Base-by-base conservation (phyloP, 2,797 vertebrate species). In the Zenarchopterus dispar region DNA sequence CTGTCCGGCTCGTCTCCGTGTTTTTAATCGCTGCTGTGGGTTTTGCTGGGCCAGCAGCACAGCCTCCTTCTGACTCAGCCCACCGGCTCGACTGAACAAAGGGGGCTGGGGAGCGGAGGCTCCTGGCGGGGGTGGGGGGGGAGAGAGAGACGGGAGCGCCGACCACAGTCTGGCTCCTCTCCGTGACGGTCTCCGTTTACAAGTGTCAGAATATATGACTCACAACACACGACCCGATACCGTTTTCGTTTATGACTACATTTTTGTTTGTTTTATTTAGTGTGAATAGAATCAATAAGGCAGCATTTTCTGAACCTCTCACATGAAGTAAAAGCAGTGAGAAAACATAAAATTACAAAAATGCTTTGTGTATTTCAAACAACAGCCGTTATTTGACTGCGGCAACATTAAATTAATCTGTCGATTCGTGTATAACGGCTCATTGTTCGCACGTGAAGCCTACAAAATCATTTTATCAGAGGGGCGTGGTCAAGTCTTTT, bases 61-160 rank as follows among this genome's bases (percentile, higher is more conserved):
- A 76, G 82, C 84, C 82, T 80, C 74, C 67, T 52, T 80, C 16
- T 61, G 62, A 90, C 84, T 88, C 87, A 84, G 76, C 88, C 87
- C 86, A 86, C 86, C 85, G 88, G 83, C 85, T 55, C 70, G 67
- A 84, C 77, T 59, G 87, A 92, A 91, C 89, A 92, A 92, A 91
- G 90, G 84, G 80, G 80, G 75, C 78, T 82, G 79, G 11, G 75
- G 73, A 81, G 71, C 43, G 48, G 76, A 89, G 86, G 80, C 84
- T 91, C 88, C 85, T 80, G 89, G 75, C 82, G 85, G 80, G 67
- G n/a, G n/a, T n/a, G n/a, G n/a, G n/a, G n/a, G n/a, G n/a, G n/a
- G n/a, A n/a, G n/a, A n/a, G n/a, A 17, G 36, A 67, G 71, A 78
- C n/a, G 60, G 61, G 57, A 36, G 67, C 22, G 4, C 49, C 1